These are phyloP conservation scores for Malaclemys terrapin DNA, from an alignment of 2,113 vertebrate genomes.

Conservation along the genomic window DNA sequence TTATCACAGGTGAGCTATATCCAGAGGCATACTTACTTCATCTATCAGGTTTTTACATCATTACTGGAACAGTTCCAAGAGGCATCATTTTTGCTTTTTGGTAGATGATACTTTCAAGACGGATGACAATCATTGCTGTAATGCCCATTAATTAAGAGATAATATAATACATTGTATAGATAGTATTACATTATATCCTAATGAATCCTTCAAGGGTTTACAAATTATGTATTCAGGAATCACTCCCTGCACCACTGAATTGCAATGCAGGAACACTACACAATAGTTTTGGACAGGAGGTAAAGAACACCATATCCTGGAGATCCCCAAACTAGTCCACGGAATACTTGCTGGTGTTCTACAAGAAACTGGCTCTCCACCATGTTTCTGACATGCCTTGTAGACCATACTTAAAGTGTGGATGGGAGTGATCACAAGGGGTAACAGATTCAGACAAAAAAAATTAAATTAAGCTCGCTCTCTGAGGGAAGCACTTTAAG, in stretches of 20 bases:
- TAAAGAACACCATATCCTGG: background rate
- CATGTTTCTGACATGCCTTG: background rate
- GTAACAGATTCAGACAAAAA: background rate
- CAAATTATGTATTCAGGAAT: background rate
- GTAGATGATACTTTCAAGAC: background rate
- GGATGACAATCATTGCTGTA: background rate
- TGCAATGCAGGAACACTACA: background rate
- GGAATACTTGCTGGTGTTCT: background rate
- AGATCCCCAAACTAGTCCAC: background rate
- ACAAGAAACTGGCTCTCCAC: background rate
- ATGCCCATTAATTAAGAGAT: background rate
- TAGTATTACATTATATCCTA: background rate
- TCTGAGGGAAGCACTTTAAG: background rate
- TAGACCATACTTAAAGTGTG: background rate
- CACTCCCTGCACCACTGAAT: background rate
- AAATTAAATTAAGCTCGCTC: background rate
- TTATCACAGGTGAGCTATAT: background rate
- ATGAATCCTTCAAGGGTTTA: background rate
- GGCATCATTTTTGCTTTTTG: background rate
- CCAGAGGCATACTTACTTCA: background rate
- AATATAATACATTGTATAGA: background rate
- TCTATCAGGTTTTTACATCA: background rate
- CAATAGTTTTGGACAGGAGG: background rate
- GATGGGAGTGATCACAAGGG: background rate
- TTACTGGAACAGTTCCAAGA: background rate